Evolutionary conservation across 2,113 vertebrate species (phyloP), one percentile per base, ranked within the genome.

Genomic region (Rattus rattus): DNA sequence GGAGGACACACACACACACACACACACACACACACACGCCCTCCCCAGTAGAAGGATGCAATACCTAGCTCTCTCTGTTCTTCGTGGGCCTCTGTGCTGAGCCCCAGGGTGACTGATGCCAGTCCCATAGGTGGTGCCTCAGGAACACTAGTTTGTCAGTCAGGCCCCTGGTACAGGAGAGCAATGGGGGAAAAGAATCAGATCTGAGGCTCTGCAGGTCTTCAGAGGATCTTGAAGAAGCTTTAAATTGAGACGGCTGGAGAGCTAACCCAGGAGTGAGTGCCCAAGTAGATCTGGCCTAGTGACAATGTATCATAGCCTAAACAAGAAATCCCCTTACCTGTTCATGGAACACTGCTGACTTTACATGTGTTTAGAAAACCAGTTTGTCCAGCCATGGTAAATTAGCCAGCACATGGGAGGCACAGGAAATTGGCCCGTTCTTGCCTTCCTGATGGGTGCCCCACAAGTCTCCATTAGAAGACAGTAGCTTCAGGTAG

Each of bases 1-100:
- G 96, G 93, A 94, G 97, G 94, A 94, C 0, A 26, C 61, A 63
- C 61, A 63, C 61, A 63, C 61, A 61, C 59, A 61, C 59, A 61
- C 59, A 61, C 59, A 61, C 59, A 61, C 59, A 61, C 14, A 61
- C 13, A 56, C 56, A 56, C 13, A 11, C 59, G 6, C 17, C 52
- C 33, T n/a, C 43, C 36, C 22, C 30, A 36, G 56, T 24, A 33
- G 69, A 61, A 20, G 73, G 83, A 69, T 92, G 13, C 5, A 0
- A 88, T 47, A 11, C 52, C 79, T 0, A 0, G 36, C 19, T 56
- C 2, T 59, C 63, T 10, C 36, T 39, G 1, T 47, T 70, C 43
- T 33, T 3, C 14, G 52, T 39, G 88, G 61, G 75, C 1, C 1
- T 39, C 54, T 49, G 36, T 79, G 80, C 61, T 17, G 61, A 85